These are phyloP conservation scores for Cossypha heuglini DNA, from an alignment of 2,797 vertebrate species.

Conservation along the genomic window DNA sequence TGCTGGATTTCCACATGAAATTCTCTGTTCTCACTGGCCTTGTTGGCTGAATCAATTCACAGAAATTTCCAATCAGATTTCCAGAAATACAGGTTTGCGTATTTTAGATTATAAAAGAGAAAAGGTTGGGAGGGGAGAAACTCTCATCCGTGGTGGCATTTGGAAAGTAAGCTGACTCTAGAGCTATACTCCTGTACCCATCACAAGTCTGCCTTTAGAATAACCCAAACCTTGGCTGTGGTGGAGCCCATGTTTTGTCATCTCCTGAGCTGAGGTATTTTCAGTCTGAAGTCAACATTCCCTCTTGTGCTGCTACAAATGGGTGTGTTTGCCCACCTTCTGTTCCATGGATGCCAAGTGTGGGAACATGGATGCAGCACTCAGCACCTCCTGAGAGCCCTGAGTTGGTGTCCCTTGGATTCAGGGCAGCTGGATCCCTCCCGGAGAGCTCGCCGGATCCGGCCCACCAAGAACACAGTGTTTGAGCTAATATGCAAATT, in stretches of 20 bases:
- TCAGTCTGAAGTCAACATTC: background rate
- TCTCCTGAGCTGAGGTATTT: background rate
- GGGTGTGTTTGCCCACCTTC: background rate
- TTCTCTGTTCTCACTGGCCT: background rate
- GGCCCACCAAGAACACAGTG: background rate
- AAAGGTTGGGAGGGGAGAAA: background rate
- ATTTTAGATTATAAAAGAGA: background rate
- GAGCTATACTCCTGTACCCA: background rate
- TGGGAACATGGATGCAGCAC: background rate
- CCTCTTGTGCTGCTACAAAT: rapidly evolving
- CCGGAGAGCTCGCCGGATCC: background rate
- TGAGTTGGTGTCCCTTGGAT: background rate
- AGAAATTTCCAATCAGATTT: background rate
- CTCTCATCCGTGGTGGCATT: rapidly evolving
- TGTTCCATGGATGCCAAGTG: background rate
- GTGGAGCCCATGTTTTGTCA: background rate
- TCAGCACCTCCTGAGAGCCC: background rate
- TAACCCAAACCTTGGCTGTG: background rate
- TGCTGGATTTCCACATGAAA: background rate
- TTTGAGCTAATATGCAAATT: slow-evolving; percentile 62
- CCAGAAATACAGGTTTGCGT: background rate
- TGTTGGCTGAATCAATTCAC: background rate
- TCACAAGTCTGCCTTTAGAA: background rate
- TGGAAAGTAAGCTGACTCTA: background rate
- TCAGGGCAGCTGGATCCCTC: background rate